phyloP scores from a whole-genome alignment of 2,113 vertebrate genomes.

The Rhea pennata region DNA sequence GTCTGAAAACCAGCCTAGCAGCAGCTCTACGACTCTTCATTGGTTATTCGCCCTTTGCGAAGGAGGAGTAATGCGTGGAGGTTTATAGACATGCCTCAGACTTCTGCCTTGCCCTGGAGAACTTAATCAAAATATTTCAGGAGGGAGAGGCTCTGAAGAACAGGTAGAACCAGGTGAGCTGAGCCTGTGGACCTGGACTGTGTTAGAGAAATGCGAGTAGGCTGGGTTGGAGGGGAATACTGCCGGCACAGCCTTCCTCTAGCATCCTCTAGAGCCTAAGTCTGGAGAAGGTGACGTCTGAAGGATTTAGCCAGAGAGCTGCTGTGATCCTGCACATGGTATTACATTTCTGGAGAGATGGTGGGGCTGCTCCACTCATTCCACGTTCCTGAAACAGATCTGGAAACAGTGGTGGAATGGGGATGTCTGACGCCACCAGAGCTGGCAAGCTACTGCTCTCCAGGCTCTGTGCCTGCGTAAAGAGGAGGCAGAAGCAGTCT shows the following conservation, averaged over 20 bases:
- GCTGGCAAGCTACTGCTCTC: not conserved
- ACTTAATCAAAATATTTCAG: not conserved
- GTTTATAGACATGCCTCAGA: not conserved
- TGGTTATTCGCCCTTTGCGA: not conserved
- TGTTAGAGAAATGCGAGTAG: not conserved
- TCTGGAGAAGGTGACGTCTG: not conserved
- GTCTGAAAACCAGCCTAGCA: not conserved
- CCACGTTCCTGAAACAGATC: not conserved
- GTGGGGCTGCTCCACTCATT: not conserved
- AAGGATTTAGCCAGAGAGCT: fast-evolving
- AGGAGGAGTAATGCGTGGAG: not conserved
- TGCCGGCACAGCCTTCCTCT: not conserved
- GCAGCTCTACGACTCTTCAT: not conserved
- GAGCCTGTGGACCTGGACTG: not conserved
- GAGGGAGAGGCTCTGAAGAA: not conserved
- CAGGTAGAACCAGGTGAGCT: not conserved
- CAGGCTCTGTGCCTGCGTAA: not conserved
- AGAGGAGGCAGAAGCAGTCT: not conserved
- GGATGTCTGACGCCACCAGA: not conserved
- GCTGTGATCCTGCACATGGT: fast-evolving
- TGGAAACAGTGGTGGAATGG: not conserved
- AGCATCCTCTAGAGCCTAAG: fast-evolving
- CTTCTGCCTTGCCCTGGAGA: not conserved
- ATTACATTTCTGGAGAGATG: fast-evolving
- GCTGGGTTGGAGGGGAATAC: not conserved